Evolutionary conservation across 2,113 vertebrate genomes (phyloP), one percentile per base, ranked within the genome.

Genomic region (Carassius auratus): DNA sequence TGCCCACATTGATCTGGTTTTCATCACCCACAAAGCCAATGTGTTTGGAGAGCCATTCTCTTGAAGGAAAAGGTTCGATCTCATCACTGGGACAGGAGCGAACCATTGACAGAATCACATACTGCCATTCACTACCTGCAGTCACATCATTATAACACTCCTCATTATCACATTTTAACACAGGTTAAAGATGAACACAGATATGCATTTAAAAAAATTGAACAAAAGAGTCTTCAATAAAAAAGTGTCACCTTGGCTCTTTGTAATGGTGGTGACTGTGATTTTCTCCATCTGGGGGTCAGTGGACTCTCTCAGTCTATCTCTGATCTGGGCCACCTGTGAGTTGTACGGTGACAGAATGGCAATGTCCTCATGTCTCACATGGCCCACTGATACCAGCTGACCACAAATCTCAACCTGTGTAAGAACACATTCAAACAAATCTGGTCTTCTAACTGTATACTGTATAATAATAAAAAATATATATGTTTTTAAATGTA

Each of bases 1-100:
- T 91, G 86, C 87, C 95, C 0, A 96, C 96, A 0, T 97, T 97
- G 87, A 96, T 59, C 92, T 96, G 96, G 90, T 96, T 93, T 69
- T 95, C 92, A 87, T 96, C 95, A 0, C 86, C 91, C 0, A 96
- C 83, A 17, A 96, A 96, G 0, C 96, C 96, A 84, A 96, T 91
- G 59, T 86, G 86, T 71, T 92, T 94, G 81, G 90, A 93, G 83
- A 93, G 91, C 96, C 96, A 97, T 81, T 93, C 91, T 85, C 92
- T 95, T 0, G 95, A 95, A 26, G 96, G 95, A 1, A 75, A 87
- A 10, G 0, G 64, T 0, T 97, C 96, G 0, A 95, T 84, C 8
- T 94, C 94, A 0, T 88, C 81, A 0, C 21, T 78, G 0, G 90
- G 66, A 59, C 93, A 91, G 10, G 96, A 95, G 38, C 81, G 81